Evolutionary conservation across 64 coral and sea anemone genomes (phyloP), one percentile per base, ranked within the genome.

Genomic region (Pocillopora verrucosa): DNA sequence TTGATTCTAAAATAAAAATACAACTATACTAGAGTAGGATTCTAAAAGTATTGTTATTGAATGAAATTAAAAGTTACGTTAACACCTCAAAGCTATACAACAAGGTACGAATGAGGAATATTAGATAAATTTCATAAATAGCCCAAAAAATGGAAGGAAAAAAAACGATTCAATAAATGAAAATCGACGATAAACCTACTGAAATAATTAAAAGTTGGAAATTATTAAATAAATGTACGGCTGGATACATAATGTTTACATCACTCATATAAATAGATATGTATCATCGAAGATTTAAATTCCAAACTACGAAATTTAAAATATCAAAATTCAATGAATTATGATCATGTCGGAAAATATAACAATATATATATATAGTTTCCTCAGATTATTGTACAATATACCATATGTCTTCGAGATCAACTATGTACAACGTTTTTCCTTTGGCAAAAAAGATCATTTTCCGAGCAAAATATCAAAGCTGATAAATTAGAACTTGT

Each of bases 231-330:
- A 20, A 51, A 22, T 56, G n/a, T 67, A 63, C 82, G 70, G 64
- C 37, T 85, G 82, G 17, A 16, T 57, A 25, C 68, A 72, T 16
- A 72, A 51, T 51, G 10, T 72, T 22, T 72, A 58, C 65, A 85
- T 85, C 65, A 85, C 80, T 14, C 16, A 72, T 5, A 70, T 69
- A 85, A 85, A 85, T 85, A 85, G 82, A 72, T 85, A 70, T 56
- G 63, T 57, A 22, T 57, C 67, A 70, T 24, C 12, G 38, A 85
- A 58, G 70, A 72, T 85, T 72, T 13, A 85, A 51, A 85, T 85
- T 85, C 64, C 82, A 72, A 85, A 85, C 41, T 24, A 56, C 57
- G 65, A 72, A 85, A 83, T 72, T 56, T 65, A 24, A 72, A 85
- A 85, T 72, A 72, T 72, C 82, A 72, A 85, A 51, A 85, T n/a